Percentiles rank a stretch among this genome's conserved stretches.
phyloP scores from a whole-genome alignment of 2,113 vertebrate species.

The Nothobranchius furzeri region DNA sequence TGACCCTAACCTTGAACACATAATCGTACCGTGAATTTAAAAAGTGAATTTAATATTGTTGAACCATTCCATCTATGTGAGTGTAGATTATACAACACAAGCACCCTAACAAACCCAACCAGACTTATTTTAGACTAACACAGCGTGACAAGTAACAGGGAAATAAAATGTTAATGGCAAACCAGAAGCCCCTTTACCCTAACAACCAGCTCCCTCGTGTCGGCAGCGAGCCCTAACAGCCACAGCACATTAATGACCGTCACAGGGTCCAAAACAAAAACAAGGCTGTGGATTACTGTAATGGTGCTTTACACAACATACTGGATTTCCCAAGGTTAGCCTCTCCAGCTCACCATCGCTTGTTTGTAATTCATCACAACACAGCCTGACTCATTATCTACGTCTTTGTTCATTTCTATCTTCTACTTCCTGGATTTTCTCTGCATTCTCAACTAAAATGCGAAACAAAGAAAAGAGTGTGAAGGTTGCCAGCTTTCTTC shows the following conservation, averaged over 20 bases:
- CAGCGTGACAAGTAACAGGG: background rate
- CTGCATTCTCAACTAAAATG: background rate
- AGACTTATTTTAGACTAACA: constrained; percentile 7
- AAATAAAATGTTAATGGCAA: background rate
- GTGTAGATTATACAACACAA: background rate
- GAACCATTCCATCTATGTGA: background rate
- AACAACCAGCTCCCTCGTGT: constrained; percentile 11
- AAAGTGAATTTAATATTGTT: background rate
- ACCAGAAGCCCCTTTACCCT: constrained; percentile 10
- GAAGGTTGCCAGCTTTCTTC: constrained; percentile 2
- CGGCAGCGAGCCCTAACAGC: constrained; percentile 5
- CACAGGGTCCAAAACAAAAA: constrained; percentile 15
- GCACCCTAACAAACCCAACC: background rate
- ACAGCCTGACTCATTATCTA: background rate
- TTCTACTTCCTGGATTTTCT: background rate
- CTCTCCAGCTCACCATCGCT: background rate
- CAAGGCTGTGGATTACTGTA: constrained; percentile 7
- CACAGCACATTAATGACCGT: constrained; percentile 13
- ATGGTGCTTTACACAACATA: background rate
- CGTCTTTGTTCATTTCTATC: background rate
- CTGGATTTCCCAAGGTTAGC: constrained; percentile 10
- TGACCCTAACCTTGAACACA: no score
- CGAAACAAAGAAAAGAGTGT: background rate
- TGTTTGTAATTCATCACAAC: background rate
- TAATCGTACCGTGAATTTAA: background rate